These are phyloP conservation scores for Paralichthys olivaceus DNA, from an alignment of 2,113 vertebrate species.

Conservation along the genomic window DNA sequence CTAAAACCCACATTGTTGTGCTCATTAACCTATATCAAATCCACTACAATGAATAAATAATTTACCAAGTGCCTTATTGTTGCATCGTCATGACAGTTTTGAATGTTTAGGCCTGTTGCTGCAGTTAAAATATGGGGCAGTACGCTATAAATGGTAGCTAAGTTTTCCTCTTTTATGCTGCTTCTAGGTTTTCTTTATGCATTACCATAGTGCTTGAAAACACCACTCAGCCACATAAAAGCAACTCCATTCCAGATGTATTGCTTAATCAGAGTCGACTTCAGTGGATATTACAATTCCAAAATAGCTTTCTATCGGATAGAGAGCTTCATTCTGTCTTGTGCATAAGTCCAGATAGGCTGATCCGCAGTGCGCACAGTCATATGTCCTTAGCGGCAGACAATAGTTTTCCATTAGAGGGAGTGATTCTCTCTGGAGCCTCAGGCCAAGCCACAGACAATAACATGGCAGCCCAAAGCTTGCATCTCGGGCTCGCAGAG, in stretches of 20 bases:
- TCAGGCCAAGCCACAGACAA: conserved; percentile 70
- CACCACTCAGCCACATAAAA: conserved; percentile 23
- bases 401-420: conserved; percentile 81
- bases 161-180: conserved; percentile 16
- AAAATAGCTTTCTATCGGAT: conserved; percentile 68
- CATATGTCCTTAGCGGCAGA: conserved; percentile 68
- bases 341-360: conserved; percentile 71
- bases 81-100: conserved; percentile 46
- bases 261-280: conserved; percentile 71
- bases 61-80: conserved; percentile 67
- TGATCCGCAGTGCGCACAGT: conserved; percentile 61
- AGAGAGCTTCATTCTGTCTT: conserved; percentile 58
- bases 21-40: conserved; percentile 62
- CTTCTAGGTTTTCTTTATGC: conserved; percentile 34
- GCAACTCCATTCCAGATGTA: conserved; percentile 50
- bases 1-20: conserved; percentile 42
- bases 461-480: conserved; percentile 64
- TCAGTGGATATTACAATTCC: conserved; percentile 71
- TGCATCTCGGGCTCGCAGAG: conserved; percentile 32
- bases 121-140: conserved; percentile 29
- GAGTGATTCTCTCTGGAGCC: conserved; percentile 73
- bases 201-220: conserved; percentile 19
- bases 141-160: not conserved
- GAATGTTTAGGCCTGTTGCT: conserved; percentile 32
- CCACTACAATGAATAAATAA: conserved; percentile 54